Conservation (phyloP, 2,797 vertebrate genomes). For the Borostomias antarcticus region DNA sequence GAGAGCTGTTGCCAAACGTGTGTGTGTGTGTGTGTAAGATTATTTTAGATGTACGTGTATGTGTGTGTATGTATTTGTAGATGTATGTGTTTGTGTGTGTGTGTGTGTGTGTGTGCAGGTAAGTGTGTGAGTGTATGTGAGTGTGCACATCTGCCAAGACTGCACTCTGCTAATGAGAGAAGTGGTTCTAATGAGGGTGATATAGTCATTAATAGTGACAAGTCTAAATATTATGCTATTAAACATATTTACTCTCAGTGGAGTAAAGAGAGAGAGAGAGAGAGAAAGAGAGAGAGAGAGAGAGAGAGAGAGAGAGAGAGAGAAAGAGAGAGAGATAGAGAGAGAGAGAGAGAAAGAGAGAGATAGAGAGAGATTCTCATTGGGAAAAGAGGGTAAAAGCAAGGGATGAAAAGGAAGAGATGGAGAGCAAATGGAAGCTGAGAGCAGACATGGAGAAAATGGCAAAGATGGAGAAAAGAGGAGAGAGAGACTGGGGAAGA, state of each 20-base stretch:
- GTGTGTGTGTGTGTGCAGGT: conserved; percentile 12
- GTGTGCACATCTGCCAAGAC: neutral
- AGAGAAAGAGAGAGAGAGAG: neutral
- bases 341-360: neutral
- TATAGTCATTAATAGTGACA: conserved; percentile 19
- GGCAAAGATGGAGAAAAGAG: neutral
- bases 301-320: conserved; percentile 2
- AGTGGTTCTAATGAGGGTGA: conserved; percentile 1
- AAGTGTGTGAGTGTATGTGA: too few species aligned
- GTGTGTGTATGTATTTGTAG: neutral
- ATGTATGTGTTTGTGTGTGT: conserved; percentile 8
- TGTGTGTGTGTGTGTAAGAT: conserved; percentile 4
- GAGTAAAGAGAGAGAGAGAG: neutral
- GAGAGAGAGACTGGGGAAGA: conserved; percentile 30
- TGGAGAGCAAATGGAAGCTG: neutral
- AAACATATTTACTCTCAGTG: conserved; percentile 32
- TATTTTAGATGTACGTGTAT: conserved; percentile 1
- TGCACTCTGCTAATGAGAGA: conserved; percentile 8
- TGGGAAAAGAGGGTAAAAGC: neutral
- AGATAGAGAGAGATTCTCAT: conserved; percentile 10
- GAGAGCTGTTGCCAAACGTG: conserved; percentile 34
- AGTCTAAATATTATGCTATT: conserved; percentile 17
- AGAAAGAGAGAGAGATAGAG: conserved; percentile 1
- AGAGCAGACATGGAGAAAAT: conserved; percentile 7
- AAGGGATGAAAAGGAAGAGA: neutral